Evolutionary conservation across 2,888 invertebrate genomes (phyloP).

Genomic region (Mechanitis messenoides): DNA sequence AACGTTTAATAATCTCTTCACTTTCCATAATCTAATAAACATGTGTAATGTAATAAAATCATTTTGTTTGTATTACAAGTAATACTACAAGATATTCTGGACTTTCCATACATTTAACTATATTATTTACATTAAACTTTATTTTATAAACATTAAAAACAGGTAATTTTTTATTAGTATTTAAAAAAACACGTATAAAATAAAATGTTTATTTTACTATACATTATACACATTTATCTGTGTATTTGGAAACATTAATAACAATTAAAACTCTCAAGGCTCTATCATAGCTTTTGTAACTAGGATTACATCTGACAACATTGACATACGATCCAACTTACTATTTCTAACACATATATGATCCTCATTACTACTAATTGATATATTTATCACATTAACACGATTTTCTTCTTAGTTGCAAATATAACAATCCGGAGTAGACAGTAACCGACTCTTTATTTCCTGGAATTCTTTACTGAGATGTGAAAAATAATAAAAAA

Average conservation of each 20-base stretch:
- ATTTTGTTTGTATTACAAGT: constrained; percentile 28
- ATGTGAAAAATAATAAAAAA: no score
- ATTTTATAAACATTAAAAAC: no score
- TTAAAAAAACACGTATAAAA: not conserved
- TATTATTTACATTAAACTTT: no score
- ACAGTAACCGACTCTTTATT: no score
- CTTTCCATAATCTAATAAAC: constrained; percentile 40
- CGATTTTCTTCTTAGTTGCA: no score
- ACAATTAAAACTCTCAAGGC: constrained; percentile 21
- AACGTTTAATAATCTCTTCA: constrained; percentile 52
- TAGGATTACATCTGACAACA: constrained; percentile 2
- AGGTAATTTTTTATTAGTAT: not conserved
- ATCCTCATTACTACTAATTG: constrained; percentile 5
- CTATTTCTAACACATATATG: not conserved
- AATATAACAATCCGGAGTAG: no score
- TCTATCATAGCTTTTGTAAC: constrained; percentile 3
- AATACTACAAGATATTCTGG: not conserved
- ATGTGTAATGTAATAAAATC: constrained; percentile 5
- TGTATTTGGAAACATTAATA: constrained; percentile 21
- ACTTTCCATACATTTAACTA: no score
- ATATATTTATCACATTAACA: not conserved
- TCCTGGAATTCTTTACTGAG: no score
- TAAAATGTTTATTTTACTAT: not conserved
- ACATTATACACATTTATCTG: not conserved
- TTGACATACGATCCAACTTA: constrained; percentile 10